Base-by-base conservation (phyloP, 2,797 vertebrate genomes). In the Anguilla megastoma region DNA sequence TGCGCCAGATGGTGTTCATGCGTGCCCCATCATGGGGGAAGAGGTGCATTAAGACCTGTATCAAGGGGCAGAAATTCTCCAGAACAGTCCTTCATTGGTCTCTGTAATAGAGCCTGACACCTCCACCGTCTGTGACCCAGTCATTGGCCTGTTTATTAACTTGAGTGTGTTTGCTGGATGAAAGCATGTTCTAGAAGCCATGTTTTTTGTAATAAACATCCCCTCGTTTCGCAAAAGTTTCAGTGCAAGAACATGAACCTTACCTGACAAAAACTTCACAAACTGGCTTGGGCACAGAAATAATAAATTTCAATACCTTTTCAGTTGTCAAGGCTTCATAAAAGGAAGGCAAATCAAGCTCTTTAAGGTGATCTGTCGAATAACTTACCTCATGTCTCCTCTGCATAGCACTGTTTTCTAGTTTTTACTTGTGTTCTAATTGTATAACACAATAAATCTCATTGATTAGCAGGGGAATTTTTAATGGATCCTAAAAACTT, bases 1-100 rank as follows among this genome's bases (percentile, higher is more conserved):
- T 89, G 80, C 80, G 52, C 71, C 90, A 93, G 91, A 91, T 92
- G 89, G 80, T 84, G 86, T 79, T 88, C 87, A 87, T 90, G 89
- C 87, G 88, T 89, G 91, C 86, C 86, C 91, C 79, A 45, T 86
- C 89, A 86, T 74, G 88, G 69, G 80, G 87, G 91, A 84, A 71
- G 86, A 83, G 58, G 87, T 69, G 50, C 71, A 86, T 86, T 89
- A 90, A 71, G 69, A 88, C 66, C 84, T 58, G 36, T 69, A 71
- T 87, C 85, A 90, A 50, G 58, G 33, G 21, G 1, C 10, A 82
- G 41, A 50, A 50, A 41, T 33, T 71, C 9, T 71, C 27, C n/a
- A 79, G 16, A 0, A 79, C 4, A 79, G 36, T 18, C 33, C 36
- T 45, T 33, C 14, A 18, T 16, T 41, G 74, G 36, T 79, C 74